Conservation (phyloP, 1,140 invertebrate genomes). For the Heliconius hewitsoni region DNA sequence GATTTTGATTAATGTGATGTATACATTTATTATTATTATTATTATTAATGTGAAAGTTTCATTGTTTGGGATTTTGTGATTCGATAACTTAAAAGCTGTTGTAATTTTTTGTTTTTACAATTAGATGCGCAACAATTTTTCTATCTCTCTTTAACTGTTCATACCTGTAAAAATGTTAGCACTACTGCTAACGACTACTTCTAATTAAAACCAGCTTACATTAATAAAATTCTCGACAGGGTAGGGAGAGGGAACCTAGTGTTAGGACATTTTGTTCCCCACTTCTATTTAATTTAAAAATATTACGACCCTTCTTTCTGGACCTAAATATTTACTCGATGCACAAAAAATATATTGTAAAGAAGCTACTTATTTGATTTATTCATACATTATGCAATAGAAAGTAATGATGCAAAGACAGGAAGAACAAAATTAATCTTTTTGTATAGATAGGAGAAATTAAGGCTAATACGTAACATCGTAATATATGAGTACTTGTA, state of each 20-base stretch:
- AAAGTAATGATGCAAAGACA: constrained; percentile 5
- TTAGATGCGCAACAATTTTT: too few species aligned
- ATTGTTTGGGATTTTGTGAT: not conserved
- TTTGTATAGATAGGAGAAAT: constrained; percentile 1
- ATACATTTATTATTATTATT: not conserved
- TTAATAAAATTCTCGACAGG: too few species aligned
- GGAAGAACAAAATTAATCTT: constrained; percentile 13
- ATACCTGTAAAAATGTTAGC: not conserved
- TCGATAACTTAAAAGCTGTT: not conserved
- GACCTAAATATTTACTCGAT: not conserved
- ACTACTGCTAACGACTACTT: not conserved
- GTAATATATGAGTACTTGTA: not conserved
- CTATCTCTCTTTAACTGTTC: too few species aligned
- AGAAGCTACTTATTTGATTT: not conserved
- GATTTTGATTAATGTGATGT: not conserved
- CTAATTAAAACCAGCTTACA: too few species aligned
- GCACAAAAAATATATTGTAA: not conserved
- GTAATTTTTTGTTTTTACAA: not conserved
- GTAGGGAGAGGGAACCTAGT: too few species aligned
- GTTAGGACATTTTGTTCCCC: too few species aligned
- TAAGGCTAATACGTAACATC: constrained; percentile 4
- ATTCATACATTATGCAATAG: constrained; percentile 1
- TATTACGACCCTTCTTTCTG: not conserved
- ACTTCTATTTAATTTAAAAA: not conserved
- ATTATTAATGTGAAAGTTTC: not conserved